A percentile compares a stretch with the other conserved stretches of the same genome.
These are phyloP conservation scores for Microcebus jonahi DNA, from an alignment of 2,113 vertebrate genomes.

Conservation along the genomic window DNA sequence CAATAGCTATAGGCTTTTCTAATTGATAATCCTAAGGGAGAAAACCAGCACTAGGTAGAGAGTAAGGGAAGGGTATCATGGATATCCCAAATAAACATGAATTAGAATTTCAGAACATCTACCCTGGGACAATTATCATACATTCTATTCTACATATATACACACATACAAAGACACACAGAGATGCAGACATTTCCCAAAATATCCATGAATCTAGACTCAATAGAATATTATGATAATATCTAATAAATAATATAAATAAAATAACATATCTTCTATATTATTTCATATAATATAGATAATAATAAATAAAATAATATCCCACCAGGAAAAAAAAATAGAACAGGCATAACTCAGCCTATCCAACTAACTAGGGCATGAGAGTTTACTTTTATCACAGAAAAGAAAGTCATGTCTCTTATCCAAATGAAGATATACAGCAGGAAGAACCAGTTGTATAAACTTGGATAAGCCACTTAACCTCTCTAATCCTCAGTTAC, in stretches of 20 bases:
- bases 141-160: not conserved
- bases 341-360: not conserved
- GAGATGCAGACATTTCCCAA: not conserved
- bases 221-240: not conserved
- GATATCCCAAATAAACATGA: not conserved
- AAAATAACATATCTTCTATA: too few relatives aligned
- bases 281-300: not conserved
- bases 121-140: not conserved
- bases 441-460: not conserved
- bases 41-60: not conserved
- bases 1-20: not conserved
- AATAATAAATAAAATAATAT: not conserved
- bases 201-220: not conserved
- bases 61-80: not conserved
- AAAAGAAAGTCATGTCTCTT: not conserved
- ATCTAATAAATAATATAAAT: too few relatives aligned
- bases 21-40: not conserved
- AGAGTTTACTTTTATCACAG: not conserved
- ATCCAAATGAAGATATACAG: conserved; percentile 8
- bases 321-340: not conserved
- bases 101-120: not conserved
- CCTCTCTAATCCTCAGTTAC: not conserved
- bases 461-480: conserved; percentile 14
- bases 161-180: not conserved
- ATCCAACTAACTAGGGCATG: not conserved